Evolutionary conservation across 2,113 vertebrate species (phyloP), one percentile per base, ranked within the genome.

Genomic region (Cervus canadensis): DNA sequence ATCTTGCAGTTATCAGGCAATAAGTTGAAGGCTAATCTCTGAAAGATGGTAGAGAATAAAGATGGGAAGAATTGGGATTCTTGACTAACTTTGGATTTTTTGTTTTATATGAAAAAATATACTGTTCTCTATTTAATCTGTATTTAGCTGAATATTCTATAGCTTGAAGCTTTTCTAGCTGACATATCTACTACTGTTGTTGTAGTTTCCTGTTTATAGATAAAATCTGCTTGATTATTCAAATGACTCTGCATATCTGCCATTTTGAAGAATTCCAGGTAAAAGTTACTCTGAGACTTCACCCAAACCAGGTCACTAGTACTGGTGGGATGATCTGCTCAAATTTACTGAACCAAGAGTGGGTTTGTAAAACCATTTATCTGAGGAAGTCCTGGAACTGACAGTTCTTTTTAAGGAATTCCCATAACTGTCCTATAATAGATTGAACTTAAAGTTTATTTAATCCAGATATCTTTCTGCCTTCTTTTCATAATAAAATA

Each of bases 81-180:
- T 78, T 90, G 30, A 19, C 17, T 48, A 21, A 7, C 36, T 88
- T 91, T 84, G 36, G 13, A 95, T 12, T 76, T 91, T 16, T 82
- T 86, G 28, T 52, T 90, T n/a, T 91, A 54, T 50, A n/a, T 52
- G 60, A 45, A 79, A 91, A 94, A 78, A 90, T 7, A 12, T 78
- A 45, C 33, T 87, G 13, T 45, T 96, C 30, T 79, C 25, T 90
- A 89, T 57, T 82, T 40, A 89, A 82, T 26, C 45, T 50, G 30
- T 54, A 83, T 62, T 50, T 62, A 84, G 17, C 52, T 88, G 30
- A 60, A 76, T 89, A 67, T 74, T 92, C 59, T 91, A 14, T 76
- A 97, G 57, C 25, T 92, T 96, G 59, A 94, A 60, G 28, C 16
- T 96, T 97, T 96, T 23, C 87, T 86, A 60, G 54, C 26, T 71